These are phyloP conservation scores for Proctacanthus coquilletti DNA, from an alignment of 1,140 invertebrate species.

Conservation along the genomic window DNA sequence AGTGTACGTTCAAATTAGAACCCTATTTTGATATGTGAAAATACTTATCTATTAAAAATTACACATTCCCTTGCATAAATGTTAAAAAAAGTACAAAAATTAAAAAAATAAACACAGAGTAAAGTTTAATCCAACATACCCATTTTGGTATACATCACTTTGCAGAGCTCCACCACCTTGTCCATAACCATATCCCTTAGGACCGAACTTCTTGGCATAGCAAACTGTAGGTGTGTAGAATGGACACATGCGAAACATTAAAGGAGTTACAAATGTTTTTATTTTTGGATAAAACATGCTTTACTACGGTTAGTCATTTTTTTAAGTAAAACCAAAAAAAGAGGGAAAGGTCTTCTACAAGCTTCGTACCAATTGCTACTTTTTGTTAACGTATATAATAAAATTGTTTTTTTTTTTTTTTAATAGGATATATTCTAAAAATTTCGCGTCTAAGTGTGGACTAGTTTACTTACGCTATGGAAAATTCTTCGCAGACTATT, in stretches of 20 bases:
- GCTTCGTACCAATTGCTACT: no score
- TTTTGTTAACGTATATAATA: no score
- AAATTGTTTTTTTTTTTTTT: no score
- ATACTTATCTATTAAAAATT: neutral
- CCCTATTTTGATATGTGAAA: neutral
- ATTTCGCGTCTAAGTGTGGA: no score
- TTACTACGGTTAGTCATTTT: no score
- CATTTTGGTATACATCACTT: slow-evolving; percentile 42
- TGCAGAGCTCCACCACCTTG: slow-evolving; percentile 81
- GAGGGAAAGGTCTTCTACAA: neutral
- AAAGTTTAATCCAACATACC: no score
- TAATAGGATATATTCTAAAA: no score
- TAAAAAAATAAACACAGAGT: neutral
- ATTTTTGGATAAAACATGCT: no score
- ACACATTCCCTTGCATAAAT: neutral
- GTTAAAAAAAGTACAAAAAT: neutral
- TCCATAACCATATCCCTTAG: slow-evolving; percentile 86
- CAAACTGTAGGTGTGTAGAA: slow-evolving; percentile 62
- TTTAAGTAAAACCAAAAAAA: neutral
- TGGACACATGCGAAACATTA: slow-evolving; percentile 8
- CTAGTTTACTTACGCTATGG: no score
- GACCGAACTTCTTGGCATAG: slow-evolving; percentile 87
- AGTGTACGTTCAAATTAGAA: slow-evolving; percentile 4
- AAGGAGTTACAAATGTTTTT: neutral
- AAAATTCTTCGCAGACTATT: no score